A percentile compares a stretch with the other conserved stretches of the same genome.
These are phyloP conservation scores for Galago senegalensis DNA, from an alignment of 2,797 vertebrate species.

Conservation along the genomic window DNA sequence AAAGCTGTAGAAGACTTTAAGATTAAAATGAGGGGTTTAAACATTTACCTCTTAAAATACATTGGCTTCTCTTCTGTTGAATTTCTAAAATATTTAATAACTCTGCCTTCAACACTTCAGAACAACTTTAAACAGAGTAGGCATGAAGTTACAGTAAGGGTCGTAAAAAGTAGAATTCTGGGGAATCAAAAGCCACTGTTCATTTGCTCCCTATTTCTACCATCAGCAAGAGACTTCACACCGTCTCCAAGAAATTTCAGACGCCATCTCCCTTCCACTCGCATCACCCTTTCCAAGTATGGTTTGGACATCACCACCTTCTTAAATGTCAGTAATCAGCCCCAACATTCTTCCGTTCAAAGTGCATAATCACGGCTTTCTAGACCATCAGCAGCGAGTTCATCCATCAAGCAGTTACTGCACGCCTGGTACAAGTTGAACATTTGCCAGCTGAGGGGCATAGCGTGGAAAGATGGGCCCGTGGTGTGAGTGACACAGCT, in stretches of 20 bases:
- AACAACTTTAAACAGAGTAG: neutral
- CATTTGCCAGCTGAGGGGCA: neutral
- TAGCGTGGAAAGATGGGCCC: neutral
- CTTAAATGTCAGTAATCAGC: neutral
- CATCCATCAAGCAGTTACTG: neutral
- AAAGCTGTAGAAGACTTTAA: neutral
- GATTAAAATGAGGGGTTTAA: slow-evolving; percentile 26
- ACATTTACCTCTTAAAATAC: slow-evolving; percentile 23
- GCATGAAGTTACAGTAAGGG: neutral
- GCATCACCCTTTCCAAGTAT: neutral
- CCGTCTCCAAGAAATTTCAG: slow-evolving; percentile 42
- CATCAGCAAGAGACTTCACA: neutral
- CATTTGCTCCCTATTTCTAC: neutral
- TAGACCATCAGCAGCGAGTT: neutral
- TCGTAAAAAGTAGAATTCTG: slow-evolving; percentile 1
- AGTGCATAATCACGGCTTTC: neutral
- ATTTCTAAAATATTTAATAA: slow-evolving; percentile 45
- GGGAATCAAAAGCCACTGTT: neutral
- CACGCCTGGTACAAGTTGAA: neutral
- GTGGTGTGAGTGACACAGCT: neutral
- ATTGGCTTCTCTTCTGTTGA: slow-evolving; percentile 26
- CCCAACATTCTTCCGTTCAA: slow-evolving; percentile 35
- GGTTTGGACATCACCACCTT: slow-evolving; percentile 5
- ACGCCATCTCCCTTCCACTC: neutral
- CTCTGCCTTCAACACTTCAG: neutral